Evolutionary conservation across 1,140 invertebrate genomes (phyloP).

Genomic region (Rhyzopertha dominica): DNA sequence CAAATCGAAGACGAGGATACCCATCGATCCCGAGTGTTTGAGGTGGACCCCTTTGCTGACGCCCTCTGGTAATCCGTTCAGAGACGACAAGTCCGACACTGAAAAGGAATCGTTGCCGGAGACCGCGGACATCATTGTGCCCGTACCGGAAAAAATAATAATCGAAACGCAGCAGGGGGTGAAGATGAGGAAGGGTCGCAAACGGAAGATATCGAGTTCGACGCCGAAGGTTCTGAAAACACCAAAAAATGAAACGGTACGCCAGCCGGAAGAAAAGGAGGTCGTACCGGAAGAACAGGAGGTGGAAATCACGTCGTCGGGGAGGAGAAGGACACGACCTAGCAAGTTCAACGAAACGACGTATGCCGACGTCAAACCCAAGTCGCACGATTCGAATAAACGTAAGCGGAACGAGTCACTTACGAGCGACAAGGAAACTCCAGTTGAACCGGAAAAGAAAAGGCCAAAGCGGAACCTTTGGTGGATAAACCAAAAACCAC

Average conservation of each 20-base stretch:
- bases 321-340: slow-evolving; percentile 53
- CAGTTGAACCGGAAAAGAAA: not conserved
- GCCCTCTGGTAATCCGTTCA: slow-evolving; percentile 52
- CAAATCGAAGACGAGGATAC: slow-evolving; percentile 64
- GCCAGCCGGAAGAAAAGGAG: slow-evolving; percentile 16
- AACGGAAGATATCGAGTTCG: slow-evolving; percentile 27
- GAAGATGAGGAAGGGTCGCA: slow-evolving; percentile 42
- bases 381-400: slow-evolving; percentile 27
- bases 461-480: slow-evolving; percentile 15
- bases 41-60: slow-evolving; percentile 88
- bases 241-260: slow-evolving; percentile 39
- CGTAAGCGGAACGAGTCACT: slow-evolving; percentile 32
- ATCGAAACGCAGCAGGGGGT: slow-evolving; percentile 48
- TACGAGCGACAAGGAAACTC: slow-evolving; percentile 8
- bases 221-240: slow-evolving; percentile 28
- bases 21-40: slow-evolving; percentile 82
- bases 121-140: slow-evolving; percentile 38
- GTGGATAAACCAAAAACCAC: slow-evolving; percentile 19
- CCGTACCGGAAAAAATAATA: slow-evolving; percentile 40
- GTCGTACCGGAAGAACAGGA: slow-evolving; percentile 30
- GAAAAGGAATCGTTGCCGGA: slow-evolving; percentile 24
- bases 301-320: slow-evolving; percentile 54
- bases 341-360: slow-evolving; percentile 57
- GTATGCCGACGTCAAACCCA: slow-evolving; percentile 40
- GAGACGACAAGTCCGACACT: slow-evolving; percentile 41